Percentiles rank a stretch among this genome's conserved stretches.
phyloP scores from a whole-genome alignment of 2,113 vertebrate species.

The Calidris pugnax region DNA sequence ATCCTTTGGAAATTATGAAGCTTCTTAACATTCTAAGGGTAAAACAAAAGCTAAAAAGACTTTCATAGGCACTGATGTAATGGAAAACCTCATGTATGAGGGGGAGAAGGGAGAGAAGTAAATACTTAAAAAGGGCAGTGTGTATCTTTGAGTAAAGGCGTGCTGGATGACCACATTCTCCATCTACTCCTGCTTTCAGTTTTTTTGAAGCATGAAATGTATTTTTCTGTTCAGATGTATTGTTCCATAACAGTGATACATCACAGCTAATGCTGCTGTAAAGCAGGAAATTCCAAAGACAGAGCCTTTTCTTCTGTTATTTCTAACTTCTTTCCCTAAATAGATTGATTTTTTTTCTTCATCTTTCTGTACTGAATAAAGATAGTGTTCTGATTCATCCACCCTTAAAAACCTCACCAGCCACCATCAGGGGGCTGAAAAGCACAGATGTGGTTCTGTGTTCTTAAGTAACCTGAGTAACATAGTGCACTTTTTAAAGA shows the following conservation, averaged over 20 bases:
- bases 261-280: not conserved
- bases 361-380: slow-evolving; percentile 31
- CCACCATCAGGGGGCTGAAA: not conserved
- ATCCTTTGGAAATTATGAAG: not conserved
- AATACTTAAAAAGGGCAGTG: not conserved
- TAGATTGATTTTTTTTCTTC: not conserved
- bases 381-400: slow-evolving; percentile 50
- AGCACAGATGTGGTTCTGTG: slow-evolving; percentile 27
- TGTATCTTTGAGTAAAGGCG: not conserved
- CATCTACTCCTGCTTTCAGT: not conserved
- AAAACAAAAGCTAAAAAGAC: not conserved
- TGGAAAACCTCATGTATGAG: not conserved
- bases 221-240: slow-evolving; percentile 1
- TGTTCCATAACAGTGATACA: not conserved
- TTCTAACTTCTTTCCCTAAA: slow-evolving; percentile 23
- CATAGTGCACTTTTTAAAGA: not conserved
- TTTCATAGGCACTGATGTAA: not conserved
- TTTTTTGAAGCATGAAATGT: not conserved
- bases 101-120: not conserved
- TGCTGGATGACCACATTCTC: not conserved
- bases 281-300: slow-evolving; percentile 22
- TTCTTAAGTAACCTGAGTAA: slow-evolving; percentile 34
- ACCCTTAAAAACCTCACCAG: slow-evolving; percentile 13
- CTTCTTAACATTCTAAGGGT: not conserved
- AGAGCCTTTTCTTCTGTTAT: not conserved